Conservation (phyloP, 37 sponge, comb jelly and placozoan genomes). For the Dysidea cf. avara region DNA sequence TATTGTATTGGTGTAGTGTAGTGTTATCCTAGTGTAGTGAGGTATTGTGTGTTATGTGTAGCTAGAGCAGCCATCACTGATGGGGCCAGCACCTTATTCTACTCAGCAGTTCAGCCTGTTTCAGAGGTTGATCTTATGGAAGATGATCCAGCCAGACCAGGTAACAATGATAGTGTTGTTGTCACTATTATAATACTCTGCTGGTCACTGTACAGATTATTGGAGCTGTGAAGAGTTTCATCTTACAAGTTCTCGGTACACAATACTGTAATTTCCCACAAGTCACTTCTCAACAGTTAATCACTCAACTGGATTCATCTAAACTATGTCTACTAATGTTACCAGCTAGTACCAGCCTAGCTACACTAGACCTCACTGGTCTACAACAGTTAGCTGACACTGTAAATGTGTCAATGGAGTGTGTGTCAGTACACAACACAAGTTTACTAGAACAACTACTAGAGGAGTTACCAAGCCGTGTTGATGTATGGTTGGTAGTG, state of each 20-base stretch:
- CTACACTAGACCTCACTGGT: too few relatives aligned
- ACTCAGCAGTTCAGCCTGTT: conserved; percentile 2
- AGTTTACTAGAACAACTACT: too few relatives aligned
- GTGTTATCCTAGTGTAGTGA: not conserved
- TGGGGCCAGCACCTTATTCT: conserved; percentile 19
- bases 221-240: conserved; percentile 11
- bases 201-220: conserved; percentile 9
- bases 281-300: too few relatives aligned
- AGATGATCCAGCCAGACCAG: conserved; percentile 40
- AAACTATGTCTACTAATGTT: too few relatives aligned
- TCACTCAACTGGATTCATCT: too few relatives aligned
- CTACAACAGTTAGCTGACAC: too few relatives aligned
- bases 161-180: conserved; percentile 2
- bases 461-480: too few relatives aligned
- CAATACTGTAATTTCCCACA: not conserved
- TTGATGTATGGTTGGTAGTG: too few relatives aligned
- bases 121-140: conserved; percentile 58
- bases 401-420: too few relatives aligned
- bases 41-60: not conserved
- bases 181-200: too few relatives aligned
- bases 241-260: conserved; percentile 19
- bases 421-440: too few relatives aligned
- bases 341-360: too few relatives aligned
- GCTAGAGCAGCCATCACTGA: not conserved
- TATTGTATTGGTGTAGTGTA: not conserved